These are phyloP conservation scores for Pseudococcus longispinus DNA, from an alignment of 2,888 invertebrate species.

Conservation along the genomic window DNA sequence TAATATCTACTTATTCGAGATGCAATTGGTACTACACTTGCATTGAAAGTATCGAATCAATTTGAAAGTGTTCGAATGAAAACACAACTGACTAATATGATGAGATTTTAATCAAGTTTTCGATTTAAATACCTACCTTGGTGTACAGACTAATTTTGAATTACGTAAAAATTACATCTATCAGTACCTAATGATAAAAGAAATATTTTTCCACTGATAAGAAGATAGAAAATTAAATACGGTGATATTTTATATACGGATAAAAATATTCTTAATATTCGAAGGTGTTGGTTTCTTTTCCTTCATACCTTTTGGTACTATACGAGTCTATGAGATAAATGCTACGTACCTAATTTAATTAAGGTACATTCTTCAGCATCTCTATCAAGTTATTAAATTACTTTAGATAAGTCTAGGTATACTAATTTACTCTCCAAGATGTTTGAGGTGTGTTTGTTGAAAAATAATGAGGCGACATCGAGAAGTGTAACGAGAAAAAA, in stretches of 20 bases:
- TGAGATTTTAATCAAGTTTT: background rate
- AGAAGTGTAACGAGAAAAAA: conserved; percentile 33
- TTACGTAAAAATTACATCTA: conserved; percentile 22
- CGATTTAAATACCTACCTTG: background rate
- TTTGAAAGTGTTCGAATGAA: background rate
- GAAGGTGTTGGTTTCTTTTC: background rate
- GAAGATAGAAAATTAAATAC: conserved; percentile 9
- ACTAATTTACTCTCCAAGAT: background rate
- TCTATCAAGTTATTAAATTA: background rate
- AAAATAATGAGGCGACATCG: background rate
- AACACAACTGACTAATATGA: background rate
- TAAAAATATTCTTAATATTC: background rate
- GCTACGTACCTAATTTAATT: background rate
- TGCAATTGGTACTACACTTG: too few relatives aligned
- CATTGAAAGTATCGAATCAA: too few relatives aligned
- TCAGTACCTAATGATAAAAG: conserved; percentile 23
- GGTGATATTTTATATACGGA: background rate
- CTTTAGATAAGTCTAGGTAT: background rate
- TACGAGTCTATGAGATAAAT: background rate
- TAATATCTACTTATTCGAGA: too few relatives aligned
- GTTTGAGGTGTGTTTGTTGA: background rate
- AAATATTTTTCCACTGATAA: conserved; percentile 19
- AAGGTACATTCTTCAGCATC: background rate
- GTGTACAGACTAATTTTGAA: background rate
- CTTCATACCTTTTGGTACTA: background rate